A percentile compares a stretch with the other conserved stretches of the same genome.
phyloP scores from a whole-genome alignment of 2,888 invertebrate species.

The Rhogogaster chlorosoma region DNA sequence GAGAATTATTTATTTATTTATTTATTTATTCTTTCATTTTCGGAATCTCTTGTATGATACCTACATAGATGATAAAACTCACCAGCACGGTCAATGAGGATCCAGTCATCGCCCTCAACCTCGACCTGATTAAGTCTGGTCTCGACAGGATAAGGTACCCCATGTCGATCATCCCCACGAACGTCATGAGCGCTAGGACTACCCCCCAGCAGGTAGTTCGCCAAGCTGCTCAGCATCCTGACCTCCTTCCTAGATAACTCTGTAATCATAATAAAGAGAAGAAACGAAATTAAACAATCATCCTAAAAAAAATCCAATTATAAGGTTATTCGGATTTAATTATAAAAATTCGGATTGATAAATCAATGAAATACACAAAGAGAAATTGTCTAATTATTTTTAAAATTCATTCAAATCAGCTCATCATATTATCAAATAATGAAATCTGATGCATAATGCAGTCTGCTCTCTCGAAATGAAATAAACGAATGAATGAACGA shows the following conservation, averaged over 20 bases:
- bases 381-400: too few relatives aligned
- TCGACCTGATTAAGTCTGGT: slow-evolving; percentile 71
- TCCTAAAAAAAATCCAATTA: background rate
- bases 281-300: background rate
- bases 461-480: background rate
- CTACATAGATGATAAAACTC: slow-evolving; percentile 41
- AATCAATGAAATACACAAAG: background rate
- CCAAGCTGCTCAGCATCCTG: slow-evolving; percentile 71
- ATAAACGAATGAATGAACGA: background rate
- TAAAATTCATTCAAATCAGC: too few relatives aligned
- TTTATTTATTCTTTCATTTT: background rate
- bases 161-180: slow-evolving; percentile 60
- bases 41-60: background rate
- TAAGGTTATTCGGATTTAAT: too few relatives aligned
- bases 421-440: too few relatives aligned
- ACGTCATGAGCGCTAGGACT: slow-evolving; percentile 64
- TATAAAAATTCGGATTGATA: background rate
- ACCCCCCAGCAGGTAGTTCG: slow-evolving; percentile 70
- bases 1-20: too few relatives aligned
- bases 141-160: slow-evolving; percentile 63
- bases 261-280: slow-evolving; percentile 42
- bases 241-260: slow-evolving; percentile 58
- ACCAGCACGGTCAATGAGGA: slow-evolving; percentile 73
- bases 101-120: slow-evolving; percentile 73
- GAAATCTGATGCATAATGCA: background rate